Percentiles rank a stretch among this genome's conserved stretches.
phyloP scores from a whole-genome alignment of 2,797 vertebrate genomes.

The Eidolon dupreanum region DNA sequence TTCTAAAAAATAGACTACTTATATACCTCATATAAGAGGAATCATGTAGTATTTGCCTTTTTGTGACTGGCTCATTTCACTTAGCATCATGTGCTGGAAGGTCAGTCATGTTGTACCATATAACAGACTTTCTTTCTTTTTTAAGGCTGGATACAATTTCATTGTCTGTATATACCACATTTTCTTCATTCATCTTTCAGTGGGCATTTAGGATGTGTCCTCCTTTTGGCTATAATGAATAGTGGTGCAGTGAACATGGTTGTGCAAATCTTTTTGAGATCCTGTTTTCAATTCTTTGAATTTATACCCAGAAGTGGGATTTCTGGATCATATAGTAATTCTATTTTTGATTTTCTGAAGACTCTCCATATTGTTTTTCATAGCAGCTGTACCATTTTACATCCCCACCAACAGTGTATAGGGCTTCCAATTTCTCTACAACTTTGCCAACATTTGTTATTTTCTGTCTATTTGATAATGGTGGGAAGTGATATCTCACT shows the following conservation, averaged over 20 bases:
- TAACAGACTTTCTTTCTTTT: not conserved
- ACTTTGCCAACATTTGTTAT: not conserved
- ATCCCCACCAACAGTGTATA: not conserved
- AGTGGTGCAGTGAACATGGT: not conserved
- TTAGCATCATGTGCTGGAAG: not conserved
- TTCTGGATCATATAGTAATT: not conserved
- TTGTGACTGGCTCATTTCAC: not conserved
- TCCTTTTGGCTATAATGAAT: not conserved
- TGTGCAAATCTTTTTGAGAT: not conserved
- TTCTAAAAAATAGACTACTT: not conserved
- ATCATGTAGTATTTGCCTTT: not conserved
- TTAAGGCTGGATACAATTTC: not conserved
- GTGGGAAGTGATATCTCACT: not conserved
- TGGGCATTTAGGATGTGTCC: not conserved
- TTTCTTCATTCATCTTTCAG: not conserved
- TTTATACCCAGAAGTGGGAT: not conserved
- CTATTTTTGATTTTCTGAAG: not conserved
- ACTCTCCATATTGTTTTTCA: not conserved
- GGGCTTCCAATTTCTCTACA: not conserved
- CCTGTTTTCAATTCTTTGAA: not conserved
- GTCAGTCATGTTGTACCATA: not conserved
- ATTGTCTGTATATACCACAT: not conserved
- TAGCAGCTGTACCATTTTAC: not conserved
- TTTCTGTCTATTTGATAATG: not conserved
- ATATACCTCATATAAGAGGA: not conserved